Base-by-base conservation (phyloP, 2,888 invertebrate genomes). In the Ariolimax columbianus region DNA sequence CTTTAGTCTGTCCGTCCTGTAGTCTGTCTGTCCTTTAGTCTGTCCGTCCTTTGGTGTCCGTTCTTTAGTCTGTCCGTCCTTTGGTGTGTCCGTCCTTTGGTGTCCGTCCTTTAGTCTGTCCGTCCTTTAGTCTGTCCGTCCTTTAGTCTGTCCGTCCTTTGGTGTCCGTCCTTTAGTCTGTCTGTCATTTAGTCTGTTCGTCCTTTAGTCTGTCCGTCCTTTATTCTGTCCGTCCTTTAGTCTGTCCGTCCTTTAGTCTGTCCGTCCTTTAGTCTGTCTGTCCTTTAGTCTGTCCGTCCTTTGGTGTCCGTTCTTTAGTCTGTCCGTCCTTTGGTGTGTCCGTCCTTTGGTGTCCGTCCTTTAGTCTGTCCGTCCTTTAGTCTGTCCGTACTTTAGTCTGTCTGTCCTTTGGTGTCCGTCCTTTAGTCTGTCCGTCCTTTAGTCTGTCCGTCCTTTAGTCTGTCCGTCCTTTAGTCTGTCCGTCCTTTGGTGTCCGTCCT, bases 271-370 rank as follows among this genome's bases (percentile, higher is more conserved):
- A n/a, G 70, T 70, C 38, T 70, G 70, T 59, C 38, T 30, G 70
- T 84, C 55, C 63, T n/a, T n/a, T n/a, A n/a, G n/a, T n/a, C n/a
- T n/a, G 63, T 47, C 68, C 77, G 43, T 79, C 43, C 40, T n/a
- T n/a, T n/a, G n/a, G n/a, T n/a, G 55, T 70, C n/a, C n/a, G 70
- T 70, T 19, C 30, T 36, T 70, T 19, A 19, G 70, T 70, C 38
- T 38, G 70, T 70, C 38, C 30, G 55, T 47, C 51, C 30, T 30
- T 68, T 47, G 23, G 40, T 77, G 51, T 66, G 43, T 81, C 51
- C 40, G 63, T 75, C 68, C n/a, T n/a, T n/a, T n/a, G n/a, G n/a
- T 51, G 43, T 77, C 1, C 75, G 36, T 43, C 43, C n/a, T 1
- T 66, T 33, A 0, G 33, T 77, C n/a, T 26, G 30, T 73, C 72